These are phyloP conservation scores for Orthonychiurus folsomi DNA, from an alignment of 2,888 invertebrate genomes.

Conservation along the genomic window DNA sequence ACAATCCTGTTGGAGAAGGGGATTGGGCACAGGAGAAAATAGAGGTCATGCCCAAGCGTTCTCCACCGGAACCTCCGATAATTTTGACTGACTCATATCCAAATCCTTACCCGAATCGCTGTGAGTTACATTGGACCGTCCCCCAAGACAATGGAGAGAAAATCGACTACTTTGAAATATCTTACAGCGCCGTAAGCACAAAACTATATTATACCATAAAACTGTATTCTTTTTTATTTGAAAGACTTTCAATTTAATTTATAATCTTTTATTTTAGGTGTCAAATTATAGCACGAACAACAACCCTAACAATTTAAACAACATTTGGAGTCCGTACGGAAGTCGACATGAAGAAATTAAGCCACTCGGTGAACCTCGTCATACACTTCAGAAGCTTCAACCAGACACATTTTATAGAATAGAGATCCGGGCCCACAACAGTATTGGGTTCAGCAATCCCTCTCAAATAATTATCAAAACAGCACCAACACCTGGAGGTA, in stretches of 20 bases:
- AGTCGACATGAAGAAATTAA: conserved; percentile 19
- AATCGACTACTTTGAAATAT: conserved; percentile 71
- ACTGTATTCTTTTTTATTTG: neutral
- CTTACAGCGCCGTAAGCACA: conserved; percentile 72
- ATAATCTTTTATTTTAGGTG: neutral
- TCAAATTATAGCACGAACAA: neutral
- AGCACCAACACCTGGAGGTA: conserved; percentile 59
- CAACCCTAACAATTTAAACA: conserved; percentile 40
- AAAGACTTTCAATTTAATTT: too few relatives aligned
- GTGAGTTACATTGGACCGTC: conserved; percentile 71
- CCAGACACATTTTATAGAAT: conserved; percentile 76
- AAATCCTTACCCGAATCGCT: conserved; percentile 65
- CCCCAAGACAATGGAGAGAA: conserved; percentile 84
- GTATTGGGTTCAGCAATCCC: conserved; percentile 70
- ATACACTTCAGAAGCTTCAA: conserved; percentile 54
- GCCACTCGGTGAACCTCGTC: conserved; percentile 37
- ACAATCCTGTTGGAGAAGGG: conserved; percentile 73
- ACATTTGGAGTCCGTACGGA: conserved; percentile 38
- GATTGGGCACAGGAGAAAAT: conserved; percentile 58
- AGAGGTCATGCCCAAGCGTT: conserved; percentile 64
- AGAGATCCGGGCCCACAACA: conserved; percentile 74
- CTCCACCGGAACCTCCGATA: conserved; percentile 64
- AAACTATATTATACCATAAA: too few relatives aligned
- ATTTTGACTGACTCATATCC: conserved; percentile 49
- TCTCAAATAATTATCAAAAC: conserved; percentile 73